phyloP scores from a whole-genome alignment of 2,113 vertebrate species.

The Lycocorax pyrrhopterus region DNA sequence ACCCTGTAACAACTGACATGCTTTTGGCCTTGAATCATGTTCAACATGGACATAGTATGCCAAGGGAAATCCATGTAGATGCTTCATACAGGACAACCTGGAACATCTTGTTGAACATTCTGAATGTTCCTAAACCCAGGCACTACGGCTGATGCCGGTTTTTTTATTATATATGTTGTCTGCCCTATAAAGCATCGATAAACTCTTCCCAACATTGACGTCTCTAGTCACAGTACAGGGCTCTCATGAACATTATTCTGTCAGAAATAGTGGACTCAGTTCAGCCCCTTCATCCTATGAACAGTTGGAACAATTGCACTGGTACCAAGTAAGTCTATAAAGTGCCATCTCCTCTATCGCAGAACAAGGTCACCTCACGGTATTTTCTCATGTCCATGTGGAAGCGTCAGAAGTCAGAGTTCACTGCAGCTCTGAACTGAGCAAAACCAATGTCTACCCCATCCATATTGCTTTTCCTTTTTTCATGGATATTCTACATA shows the following conservation, averaged over 20 bases:
- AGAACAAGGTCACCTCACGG: accelerated
- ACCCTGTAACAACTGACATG: not conserved
- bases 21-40: not conserved
- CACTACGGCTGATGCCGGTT: not conserved
- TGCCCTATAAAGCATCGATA: not conserved
- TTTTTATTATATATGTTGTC: not conserved
- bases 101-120: not conserved
- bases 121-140: not conserved
- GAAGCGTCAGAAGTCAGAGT: not conserved
- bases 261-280: not conserved
- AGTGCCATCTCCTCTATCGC: accelerated
- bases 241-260: not conserved
- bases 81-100: not conserved
- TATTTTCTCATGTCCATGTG: not conserved
- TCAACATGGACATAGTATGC: not conserved
- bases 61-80: not conserved
- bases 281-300: not conserved
- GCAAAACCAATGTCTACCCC: not conserved
- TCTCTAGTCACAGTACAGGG: not conserved
- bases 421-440: not conserved
- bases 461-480: not conserved
- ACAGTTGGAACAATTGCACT: not conserved
- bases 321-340: not conserved
- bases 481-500: not conserved
- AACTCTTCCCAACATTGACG: not conserved